A percentile compares a stretch with the other conserved stretches of the same genome.
Conservation (phyloP, 2,113 vertebrate species). For the Sebastes schlegelii region DNA sequence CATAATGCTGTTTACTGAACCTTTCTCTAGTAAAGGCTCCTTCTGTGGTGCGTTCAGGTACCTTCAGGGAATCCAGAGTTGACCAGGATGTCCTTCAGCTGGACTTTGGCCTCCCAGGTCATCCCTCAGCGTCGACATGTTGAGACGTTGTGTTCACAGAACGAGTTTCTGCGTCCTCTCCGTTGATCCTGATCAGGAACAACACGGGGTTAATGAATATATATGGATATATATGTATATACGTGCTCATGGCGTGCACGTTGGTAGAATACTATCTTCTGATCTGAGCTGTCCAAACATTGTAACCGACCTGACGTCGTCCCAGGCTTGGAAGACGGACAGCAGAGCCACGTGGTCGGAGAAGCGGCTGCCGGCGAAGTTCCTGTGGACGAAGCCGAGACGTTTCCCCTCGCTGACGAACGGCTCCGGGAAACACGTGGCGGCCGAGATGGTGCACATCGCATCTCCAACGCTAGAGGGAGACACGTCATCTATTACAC, state of each 20-base stretch:
- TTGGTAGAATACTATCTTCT: background rate
- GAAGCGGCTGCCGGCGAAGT: constrained; percentile 93
- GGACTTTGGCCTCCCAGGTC: constrained; percentile 99
- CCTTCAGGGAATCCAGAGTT: constrained; percentile 96
- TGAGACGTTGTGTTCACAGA: constrained; percentile 96
- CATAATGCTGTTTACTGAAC: too few relatives aligned
- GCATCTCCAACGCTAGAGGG: constrained; percentile 92
- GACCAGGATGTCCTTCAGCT: constrained; percentile 95
- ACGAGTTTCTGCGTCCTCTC: constrained; percentile 91
- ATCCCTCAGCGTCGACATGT: constrained; percentile 96
- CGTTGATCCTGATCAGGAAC: constrained; percentile 86
- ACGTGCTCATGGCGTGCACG: too few relatives aligned
- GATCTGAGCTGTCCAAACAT: background rate
- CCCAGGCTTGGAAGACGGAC: constrained; percentile 96
- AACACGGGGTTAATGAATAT: background rate
- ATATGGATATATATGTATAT: too few relatives aligned
- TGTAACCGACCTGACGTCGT: constrained; percentile 89
- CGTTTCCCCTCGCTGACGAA: constrained; percentile 95
- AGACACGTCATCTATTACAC: background rate
- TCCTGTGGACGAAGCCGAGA: constrained; percentile 92
- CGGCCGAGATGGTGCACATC: constrained; percentile 94
- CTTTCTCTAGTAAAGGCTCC: too few relatives aligned
- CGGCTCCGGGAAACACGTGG: constrained; percentile 94
- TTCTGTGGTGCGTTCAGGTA: constrained; percentile 57
- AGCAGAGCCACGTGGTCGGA: constrained; percentile 96